Base-by-base conservation (phyloP, 2,113 vertebrate genomes). In the Mustela lutreola region DNA sequence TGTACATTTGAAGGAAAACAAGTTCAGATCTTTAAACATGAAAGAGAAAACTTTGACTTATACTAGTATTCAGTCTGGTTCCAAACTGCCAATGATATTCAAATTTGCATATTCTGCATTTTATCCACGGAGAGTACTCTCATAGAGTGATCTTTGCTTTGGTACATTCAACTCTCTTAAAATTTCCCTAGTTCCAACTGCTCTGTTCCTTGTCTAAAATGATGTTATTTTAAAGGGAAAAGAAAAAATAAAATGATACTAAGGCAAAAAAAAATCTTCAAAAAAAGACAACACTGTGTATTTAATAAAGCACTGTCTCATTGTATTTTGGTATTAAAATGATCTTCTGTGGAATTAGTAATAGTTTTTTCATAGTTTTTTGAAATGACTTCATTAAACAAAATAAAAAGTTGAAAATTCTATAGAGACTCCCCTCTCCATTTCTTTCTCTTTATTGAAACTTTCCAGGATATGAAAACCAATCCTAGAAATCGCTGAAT, bases 261-360 rank as follows among this genome's bases (percentile, higher is more conserved):
- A 48, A 48, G 45, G 45, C 45, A 48, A 48, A 48, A 48, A 48
- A 48, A 48, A 48, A 48, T 11, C 45, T 48, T 48, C 10, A 11
- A 33, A 82, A 90, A 93, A 92, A 45, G 24, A 86, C 12, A 93
- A 63, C 56, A 31, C 12, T 91, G 33, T n/a, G 65, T 93, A 79
- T 96, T 73, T 78, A 95, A 71, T 79, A 75, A 71, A 71, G 8
- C 60, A 92, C 26, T 82, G 6, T 15, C 18, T 96, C 33, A 80
- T 78, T 91, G 19, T 91, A n/a, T 94, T 94, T 94, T 86, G 76
- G 73, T 83, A 50, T 80, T 97, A 82, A 91, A 96, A 90, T 79
- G 7, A 84, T 88, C 48, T 84, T 91, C 58, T 94, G 50, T 95
- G 86, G 86, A 58, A 84, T 86, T 84, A 39, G 78, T 84, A 95